Conservation (phyloP, 2,888 invertebrate species). For the Cyrtodaria siliqua region DNA sequence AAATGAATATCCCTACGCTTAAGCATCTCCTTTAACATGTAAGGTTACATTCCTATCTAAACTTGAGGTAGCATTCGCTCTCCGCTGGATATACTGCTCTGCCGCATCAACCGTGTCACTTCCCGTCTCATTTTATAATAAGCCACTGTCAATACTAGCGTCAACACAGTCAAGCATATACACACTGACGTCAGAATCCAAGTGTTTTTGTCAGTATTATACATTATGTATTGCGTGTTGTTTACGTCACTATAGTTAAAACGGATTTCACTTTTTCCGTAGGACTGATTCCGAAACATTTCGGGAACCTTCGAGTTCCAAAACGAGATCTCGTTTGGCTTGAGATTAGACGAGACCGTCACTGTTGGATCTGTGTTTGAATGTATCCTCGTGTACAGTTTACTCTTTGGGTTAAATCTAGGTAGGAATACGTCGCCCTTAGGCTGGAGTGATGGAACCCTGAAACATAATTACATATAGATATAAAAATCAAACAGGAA, state of each 20-base stretch:
- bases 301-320: constrained; percentile 82
- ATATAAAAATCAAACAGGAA: too few species aligned
- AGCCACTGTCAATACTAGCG: constrained; percentile 73
- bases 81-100: constrained; percentile 74
- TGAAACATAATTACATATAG: too few species aligned
- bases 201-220: constrained; percentile 60
- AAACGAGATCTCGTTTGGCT: constrained; percentile 78
- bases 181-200: constrained; percentile 80
- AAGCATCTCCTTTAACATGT: too few species aligned
- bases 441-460: constrained; percentile 76
- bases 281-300: constrained; percentile 59
- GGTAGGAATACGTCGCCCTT: constrained; percentile 72
- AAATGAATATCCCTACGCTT: too few species aligned
- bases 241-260: neutral
- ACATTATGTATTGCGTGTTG: constrained; percentile 1
- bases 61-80: constrained; percentile 70
- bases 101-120: constrained; percentile 70
- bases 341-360: constrained; percentile 65
- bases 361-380: constrained; percentile 63
- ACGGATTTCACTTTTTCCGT: constrained; percentile 4
- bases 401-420: constrained; percentile 62
- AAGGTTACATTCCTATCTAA: too few species aligned
- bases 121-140: constrained; percentile 76
- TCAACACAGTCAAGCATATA: constrained; percentile 73
- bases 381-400: constrained; percentile 71